Evolutionary conservation across 2,888 invertebrate genomes (phyloP), one percentile per base, ranked within the genome.

Genomic region (Limnephilus rhombicus): DNA sequence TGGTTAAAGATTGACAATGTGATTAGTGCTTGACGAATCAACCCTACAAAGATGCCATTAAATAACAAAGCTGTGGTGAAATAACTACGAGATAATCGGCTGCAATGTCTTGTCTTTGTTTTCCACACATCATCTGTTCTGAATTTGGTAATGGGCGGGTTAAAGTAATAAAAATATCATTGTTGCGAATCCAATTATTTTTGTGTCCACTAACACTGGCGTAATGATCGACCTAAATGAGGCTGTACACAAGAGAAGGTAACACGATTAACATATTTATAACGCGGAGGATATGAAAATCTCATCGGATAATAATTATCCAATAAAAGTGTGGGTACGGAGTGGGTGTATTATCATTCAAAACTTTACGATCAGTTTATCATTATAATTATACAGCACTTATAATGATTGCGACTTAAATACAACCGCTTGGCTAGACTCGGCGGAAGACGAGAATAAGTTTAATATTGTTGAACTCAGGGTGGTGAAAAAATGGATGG

Each of bases 341-440:
- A 68, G 87, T 87, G 87, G 87, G 87, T 87, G 29, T 13, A 87
- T 37, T 29, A 53, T 87, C 31, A 53, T 85, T 53, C 87, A 87
- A 53, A 87, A 87, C n/a, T 85, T 85, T 37, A 85, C 85, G 41
- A 85, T 85, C 85, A n/a, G 87, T 87, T 87, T 87, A 87, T 87
- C 87, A 87, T 87, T 87, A 24, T 87, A 87, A 87, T 87, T 87
- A 87, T 53, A 53, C 34, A 4, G 53, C 34, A 87, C 53, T 87
- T 87, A 87, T 41, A 86, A 49, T 34, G 87, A 87, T 87, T 31
- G 34, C 34, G 68, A 24, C 41, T 49, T 41, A 53, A 68, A 68
- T n/a, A 24, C 5, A 24, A 68, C 24, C 24, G n/a, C 68, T n/a
- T 68, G 68, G 68, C 24, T 68, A 24, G 68, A 68, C 24, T 68